Conservation (phyloP, 64 coral and sea anemone species). For the Montipora efflorescens region DNA sequence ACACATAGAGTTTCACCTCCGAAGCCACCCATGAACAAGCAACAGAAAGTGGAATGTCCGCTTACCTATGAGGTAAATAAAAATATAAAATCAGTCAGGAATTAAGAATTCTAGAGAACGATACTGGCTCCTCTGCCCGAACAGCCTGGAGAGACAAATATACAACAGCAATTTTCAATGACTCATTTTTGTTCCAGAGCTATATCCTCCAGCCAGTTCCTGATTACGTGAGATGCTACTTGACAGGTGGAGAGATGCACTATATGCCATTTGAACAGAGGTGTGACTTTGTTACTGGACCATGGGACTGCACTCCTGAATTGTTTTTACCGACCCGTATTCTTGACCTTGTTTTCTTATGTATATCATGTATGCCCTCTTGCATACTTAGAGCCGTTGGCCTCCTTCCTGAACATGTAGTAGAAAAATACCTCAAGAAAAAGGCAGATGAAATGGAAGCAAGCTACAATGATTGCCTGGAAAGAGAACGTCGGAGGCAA, state of each 20-base stretch:
- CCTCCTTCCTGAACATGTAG: background rate
- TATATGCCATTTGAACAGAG: background rate
- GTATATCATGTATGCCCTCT: background rate
- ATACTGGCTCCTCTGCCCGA: background rate
- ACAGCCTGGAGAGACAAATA: background rate
- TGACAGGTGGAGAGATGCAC: constrained; percentile 11
- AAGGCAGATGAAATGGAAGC: background rate
- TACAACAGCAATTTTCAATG: background rate
- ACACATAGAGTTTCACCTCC: background rate
- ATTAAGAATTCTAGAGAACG: background rate
- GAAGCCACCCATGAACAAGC: background rate
- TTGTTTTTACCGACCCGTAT: background rate
- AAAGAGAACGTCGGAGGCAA: background rate
- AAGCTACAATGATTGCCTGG: background rate
- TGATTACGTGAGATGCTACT: constrained; percentile 13
- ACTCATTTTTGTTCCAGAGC: background rate
- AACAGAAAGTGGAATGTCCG: background rate
- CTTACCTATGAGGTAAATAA: background rate
- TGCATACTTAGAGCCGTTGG: background rate
- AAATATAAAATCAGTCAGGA: background rate
- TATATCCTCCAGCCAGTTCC: background rate
- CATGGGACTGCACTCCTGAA: background rate
- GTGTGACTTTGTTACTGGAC: background rate
- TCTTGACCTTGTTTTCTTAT: background rate
- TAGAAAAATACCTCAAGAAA: background rate